A percentile compares a stretch with the other conserved stretches of the same genome.
Evolutionary conservation across 2,888 invertebrate species (phyloP).

Genomic region (Petrolisthes cinctipes): DNA sequence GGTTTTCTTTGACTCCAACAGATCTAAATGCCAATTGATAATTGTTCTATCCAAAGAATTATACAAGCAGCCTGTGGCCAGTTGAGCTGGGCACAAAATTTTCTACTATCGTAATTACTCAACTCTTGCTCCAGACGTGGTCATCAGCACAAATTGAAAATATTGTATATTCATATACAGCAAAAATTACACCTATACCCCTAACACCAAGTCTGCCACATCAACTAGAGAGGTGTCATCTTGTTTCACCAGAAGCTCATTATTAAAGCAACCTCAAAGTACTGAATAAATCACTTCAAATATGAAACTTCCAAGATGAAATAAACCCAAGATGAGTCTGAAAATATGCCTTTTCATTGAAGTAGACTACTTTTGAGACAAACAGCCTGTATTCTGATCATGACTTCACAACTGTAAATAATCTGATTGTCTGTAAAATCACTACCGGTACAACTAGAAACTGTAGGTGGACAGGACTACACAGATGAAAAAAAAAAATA

Average conservation of each 20-base stretch:
- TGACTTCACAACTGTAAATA: conserved; percentile 36
- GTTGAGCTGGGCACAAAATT: background rate
- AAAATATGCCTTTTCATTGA: conserved; percentile 26
- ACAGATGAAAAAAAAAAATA: conserved; percentile 39
- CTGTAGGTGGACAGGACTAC: conserved; percentile 56
- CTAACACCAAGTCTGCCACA: conserved; percentile 64
- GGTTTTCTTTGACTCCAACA: background rate
- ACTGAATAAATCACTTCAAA: conserved; percentile 35
- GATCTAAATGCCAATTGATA: background rate
- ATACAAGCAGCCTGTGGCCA: background rate
- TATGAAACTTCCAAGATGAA: conserved; percentile 23
- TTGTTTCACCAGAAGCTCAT: conserved; percentile 42
- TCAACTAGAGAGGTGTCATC: conserved; percentile 52
- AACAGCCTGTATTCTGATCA: conserved; percentile 36
- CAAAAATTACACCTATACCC: conserved; percentile 61
- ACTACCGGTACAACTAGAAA: conserved; percentile 52
- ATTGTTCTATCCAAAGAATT: background rate
- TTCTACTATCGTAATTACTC: background rate
- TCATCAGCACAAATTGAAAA: conserved; percentile 62
- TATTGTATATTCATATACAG: conserved; percentile 55
- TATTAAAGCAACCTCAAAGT: conserved; percentile 40
- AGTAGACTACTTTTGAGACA: conserved; percentile 1
- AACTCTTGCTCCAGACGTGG: conserved; percentile 10
- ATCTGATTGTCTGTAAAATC: conserved; percentile 53
- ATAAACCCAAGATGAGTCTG: conserved; percentile 29